Evolutionary conservation across 2,888 invertebrate species (phyloP).

Genomic region (Microctonus hyperodae): DNA sequence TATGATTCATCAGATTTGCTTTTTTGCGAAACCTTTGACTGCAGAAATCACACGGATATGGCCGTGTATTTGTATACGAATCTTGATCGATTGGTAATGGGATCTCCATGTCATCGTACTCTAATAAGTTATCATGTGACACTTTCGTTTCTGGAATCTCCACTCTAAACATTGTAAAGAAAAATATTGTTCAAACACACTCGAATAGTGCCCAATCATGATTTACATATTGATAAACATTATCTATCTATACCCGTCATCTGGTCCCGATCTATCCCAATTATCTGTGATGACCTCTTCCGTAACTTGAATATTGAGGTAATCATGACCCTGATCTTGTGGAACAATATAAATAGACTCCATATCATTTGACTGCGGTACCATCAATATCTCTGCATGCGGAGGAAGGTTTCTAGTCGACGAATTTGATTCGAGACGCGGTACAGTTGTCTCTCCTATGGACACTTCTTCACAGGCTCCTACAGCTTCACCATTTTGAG

Average conservation of each 20-base stretch:
- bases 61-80: slow-evolving; percentile 77
- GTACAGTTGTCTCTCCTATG: slow-evolving; percentile 59
- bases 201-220: background rate
- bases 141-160: slow-evolving; percentile 70
- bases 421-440: slow-evolving; percentile 39
- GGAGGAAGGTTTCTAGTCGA: slow-evolving; percentile 33
- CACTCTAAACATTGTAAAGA: slow-evolving; percentile 63
- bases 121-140: slow-evolving; percentile 61
- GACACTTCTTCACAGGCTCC: slow-evolving; percentile 64
- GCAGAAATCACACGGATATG: slow-evolving; percentile 88
- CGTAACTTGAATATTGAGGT: slow-evolving; percentile 70
- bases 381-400: slow-evolving; percentile 58
- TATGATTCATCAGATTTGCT: slow-evolving; percentile 84
- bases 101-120: slow-evolving; percentile 76
- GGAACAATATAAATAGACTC: slow-evolving; percentile 65
- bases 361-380: slow-evolving; percentile 59
- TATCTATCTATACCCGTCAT: slow-evolving; percentile 68
- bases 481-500: slow-evolving; percentile 58
- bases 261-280: slow-evolving; percentile 78
- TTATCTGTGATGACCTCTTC: slow-evolving; percentile 85
- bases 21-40: slow-evolving; percentile 84
- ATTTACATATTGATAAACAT: slow-evolving; percentile 9
- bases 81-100: slow-evolving; percentile 84
- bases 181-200: background rate
- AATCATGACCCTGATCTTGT: slow-evolving; percentile 62